These are phyloP conservation scores for Hylaea fasciaria DNA, from an alignment of 2,888 invertebrate genomes.

Conservation along the genomic window DNA sequence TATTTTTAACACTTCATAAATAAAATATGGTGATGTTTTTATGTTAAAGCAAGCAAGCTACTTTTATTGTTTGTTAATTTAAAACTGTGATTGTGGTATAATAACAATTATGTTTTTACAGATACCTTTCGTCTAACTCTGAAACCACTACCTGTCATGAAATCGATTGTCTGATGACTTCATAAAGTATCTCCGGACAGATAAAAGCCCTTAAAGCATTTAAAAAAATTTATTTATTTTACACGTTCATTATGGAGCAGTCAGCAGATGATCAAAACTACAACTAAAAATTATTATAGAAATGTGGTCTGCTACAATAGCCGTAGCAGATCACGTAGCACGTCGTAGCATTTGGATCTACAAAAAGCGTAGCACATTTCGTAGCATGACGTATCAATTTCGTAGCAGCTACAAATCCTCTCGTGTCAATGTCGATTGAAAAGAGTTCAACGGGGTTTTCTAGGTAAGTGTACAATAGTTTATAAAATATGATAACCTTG, in stretches of 20 bases:
- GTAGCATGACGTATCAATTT: conserved; percentile 4
- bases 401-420: conserved; percentile 23
- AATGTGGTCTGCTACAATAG: too few species aligned
- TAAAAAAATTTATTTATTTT: too few species aligned
- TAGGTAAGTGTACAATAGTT: not conserved
- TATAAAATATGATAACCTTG: not conserved
- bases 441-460: conserved; percentile 50
- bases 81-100: not conserved
- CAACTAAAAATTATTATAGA: too few species aligned
- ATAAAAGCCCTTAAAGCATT: too few species aligned
- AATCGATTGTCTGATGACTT: too few species aligned
- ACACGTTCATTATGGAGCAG: too few species aligned
- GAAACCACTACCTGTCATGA: not conserved
- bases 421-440: conserved; percentile 41
- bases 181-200: too few species aligned
- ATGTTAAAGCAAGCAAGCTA: not conserved
- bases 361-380: not conserved
- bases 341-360: not conserved
- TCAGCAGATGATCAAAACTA: too few species aligned
- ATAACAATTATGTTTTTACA: too few species aligned
- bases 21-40: conserved; percentile 7
- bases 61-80: not conserved
- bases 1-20: conserved; percentile 27
- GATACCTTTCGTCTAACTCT: too few species aligned
- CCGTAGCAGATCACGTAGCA: too few species aligned